Conservation (phyloP, 2,888 invertebrate species). For the Eretmocerus hayati region DNA sequence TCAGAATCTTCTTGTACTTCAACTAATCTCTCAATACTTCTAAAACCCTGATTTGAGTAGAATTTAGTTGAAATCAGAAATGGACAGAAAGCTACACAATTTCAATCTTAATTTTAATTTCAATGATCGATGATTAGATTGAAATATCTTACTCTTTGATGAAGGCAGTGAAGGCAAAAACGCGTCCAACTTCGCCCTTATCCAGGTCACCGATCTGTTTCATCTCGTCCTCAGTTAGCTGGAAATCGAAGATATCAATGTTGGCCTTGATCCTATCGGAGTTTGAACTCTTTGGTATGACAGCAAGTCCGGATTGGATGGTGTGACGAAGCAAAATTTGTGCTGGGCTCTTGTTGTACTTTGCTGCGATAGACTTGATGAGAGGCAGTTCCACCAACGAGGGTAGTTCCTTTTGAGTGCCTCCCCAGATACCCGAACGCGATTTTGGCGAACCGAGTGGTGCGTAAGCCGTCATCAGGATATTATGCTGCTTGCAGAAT, state of each 20-base stretch:
- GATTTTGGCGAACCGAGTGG: conserved; percentile 66
- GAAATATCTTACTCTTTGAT: conserved; percentile 35
- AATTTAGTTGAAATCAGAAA: too few species aligned
- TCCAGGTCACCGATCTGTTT: conserved; percentile 53
- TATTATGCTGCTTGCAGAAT: conserved; percentile 57
- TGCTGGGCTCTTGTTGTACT: conserved; percentile 58
- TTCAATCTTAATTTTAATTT: too few species aligned
- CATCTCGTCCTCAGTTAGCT: conserved; percentile 53
- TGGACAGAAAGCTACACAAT: too few species aligned
- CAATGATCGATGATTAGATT: not conserved
- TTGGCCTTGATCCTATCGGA: conserved; percentile 63
- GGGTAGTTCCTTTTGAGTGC: conserved; percentile 43
- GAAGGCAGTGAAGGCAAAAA: conserved; percentile 56
- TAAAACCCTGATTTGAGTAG: too few species aligned
- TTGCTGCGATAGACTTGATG: conserved; percentile 53
- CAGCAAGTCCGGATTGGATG: conserved; percentile 59
- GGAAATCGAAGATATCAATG: conserved; percentile 61
- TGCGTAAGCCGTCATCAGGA: conserved; percentile 64
- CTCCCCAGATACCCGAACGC: conserved; percentile 43
- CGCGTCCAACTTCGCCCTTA: conserved; percentile 57
- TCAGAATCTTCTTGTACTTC: too few species aligned
- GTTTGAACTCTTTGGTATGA: conserved; percentile 74
- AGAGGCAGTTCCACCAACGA: conserved; percentile 56
- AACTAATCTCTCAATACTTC: too few species aligned
- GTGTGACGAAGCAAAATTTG: conserved; percentile 66